A percentile compares a stretch with the other conserved stretches of the same genome.
These are phyloP conservation scores for Coremacera marginata DNA, from an alignment of 2,888 invertebrate genomes.

Conservation along the genomic window DNA sequence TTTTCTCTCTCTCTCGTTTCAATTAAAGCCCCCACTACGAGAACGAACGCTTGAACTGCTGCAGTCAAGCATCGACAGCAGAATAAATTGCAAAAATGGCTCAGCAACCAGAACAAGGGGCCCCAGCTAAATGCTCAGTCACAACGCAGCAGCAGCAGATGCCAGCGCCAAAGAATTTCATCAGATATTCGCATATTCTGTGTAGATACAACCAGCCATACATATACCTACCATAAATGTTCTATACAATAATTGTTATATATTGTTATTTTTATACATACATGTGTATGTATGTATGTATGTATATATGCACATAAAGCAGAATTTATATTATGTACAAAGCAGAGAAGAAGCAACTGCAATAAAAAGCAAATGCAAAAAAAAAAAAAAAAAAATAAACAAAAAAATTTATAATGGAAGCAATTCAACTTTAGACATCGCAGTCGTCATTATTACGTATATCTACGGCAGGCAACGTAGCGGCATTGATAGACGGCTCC, in stretches of 20 bases:
- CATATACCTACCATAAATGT: not conserved
- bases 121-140: constrained; percentile 8
- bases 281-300: not conserved
- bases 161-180: constrained; percentile 59
- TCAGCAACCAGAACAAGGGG: constrained; percentile 25
- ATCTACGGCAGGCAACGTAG: constrained; percentile 15
- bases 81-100: constrained; percentile 32
- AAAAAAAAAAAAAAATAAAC: not conserved
- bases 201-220: not conserved
- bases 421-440: constrained; percentile 36
- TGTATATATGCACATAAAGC: constrained; percentile 7
- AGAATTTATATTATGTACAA: constrained; percentile 8
- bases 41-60: not conserved
- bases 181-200: constrained; percentile 55
- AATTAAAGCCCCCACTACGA: not conserved
- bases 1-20: not conserved
- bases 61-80: constrained; percentile 19
- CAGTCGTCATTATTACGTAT: constrained; percentile 26
- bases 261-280: not conserved
- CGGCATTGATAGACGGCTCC: constrained; percentile 14
- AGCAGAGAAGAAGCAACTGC: not conserved
- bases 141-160: constrained; percentile 25
- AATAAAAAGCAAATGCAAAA: not conserved
- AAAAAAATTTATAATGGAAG: constrained; percentile 17
- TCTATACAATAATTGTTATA: not conserved